Base-by-base conservation (phyloP, 2,113 vertebrate genomes). In the Chaenocephalus aceratus region DNA sequence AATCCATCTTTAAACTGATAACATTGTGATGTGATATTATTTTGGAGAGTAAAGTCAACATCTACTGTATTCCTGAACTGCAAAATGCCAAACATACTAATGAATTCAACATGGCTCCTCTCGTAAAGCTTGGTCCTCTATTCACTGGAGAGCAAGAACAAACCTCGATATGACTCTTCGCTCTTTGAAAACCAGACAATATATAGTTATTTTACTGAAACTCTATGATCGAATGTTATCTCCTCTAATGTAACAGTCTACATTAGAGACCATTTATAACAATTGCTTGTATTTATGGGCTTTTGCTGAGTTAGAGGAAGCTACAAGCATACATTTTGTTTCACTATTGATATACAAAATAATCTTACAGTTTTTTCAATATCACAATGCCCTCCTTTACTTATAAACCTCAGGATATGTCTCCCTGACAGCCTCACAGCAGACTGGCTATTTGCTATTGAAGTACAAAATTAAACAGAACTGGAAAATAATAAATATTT, bases 1-100 rank as follows among this genome's bases (percentile, higher is more conserved):
- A 83, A 83, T 68, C 21, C 73, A 21, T n/a, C 44, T 46, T 26
- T 5, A 62, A 74, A 82, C 15, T 11, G 62, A 54, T 54, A 66
- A 52, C 14, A 49, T 23, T 34, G 30, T 14, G 16, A 71, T 34
- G 30, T 14, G 16, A 71, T 51, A 54, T 71, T 10, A 66, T 78
- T 62, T 63, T 67, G 3, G 51, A 48, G 59, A 48, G 6, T 30
- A 2, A 30, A 23, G 49, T 59, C 30, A 16, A 52, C 15, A 69
- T 58, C 2, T 14, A 63, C 41, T 11, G 41, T 58, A 36, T 23
- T 26, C 4, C 12, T 62, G 9, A 21, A 45, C 57, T 44, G 30
- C 23, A 65, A 45, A 66, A 45, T 51, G 23, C 46, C 23, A 4
- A 13, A 65, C 21, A 30, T 30, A 30, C 21, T 18, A 52, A 52